Percentiles rank a stretch among this genome's conserved stretches.
phyloP scores from a whole-genome alignment of 1,140 invertebrate genomes.

The Prorops nasuta region DNA sequence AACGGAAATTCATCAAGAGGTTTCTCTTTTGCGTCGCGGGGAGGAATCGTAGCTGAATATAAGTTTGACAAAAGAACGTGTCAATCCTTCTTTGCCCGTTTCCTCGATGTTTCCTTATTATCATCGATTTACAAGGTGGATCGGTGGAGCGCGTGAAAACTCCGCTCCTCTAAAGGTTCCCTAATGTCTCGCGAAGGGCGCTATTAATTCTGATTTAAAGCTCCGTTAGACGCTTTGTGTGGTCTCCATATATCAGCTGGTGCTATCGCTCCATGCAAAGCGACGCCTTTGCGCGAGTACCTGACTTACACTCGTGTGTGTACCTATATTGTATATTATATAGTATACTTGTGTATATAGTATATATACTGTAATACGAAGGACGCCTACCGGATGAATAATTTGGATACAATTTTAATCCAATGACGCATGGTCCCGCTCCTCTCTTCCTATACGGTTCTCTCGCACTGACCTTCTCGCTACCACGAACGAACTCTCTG shows the following conservation, averaged over 20 bases:
- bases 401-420: constrained; percentile 43
- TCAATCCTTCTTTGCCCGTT: not conserved
- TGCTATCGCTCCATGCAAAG: constrained; percentile 34
- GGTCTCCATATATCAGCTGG: constrained; percentile 40
- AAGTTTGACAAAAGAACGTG: too few relatives aligned
- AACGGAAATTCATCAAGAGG: too few relatives aligned
- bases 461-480: constrained; percentile 1
- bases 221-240: constrained; percentile 42
- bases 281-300: constrained; percentile 32
- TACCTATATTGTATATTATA: too few relatives aligned
- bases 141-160: constrained; percentile 13
- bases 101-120: constrained; percentile 8
- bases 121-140: constrained; percentile 7
- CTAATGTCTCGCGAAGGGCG: constrained; percentile 26
- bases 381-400: constrained; percentile 34
- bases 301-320: constrained; percentile 20
- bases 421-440: constrained; percentile 36
- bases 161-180: constrained; percentile 10
- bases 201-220: constrained; percentile 43
- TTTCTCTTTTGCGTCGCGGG: too few relatives aligned
- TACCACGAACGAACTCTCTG: not conserved
- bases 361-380: too few relatives aligned
- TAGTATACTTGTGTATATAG: too few relatives aligned
- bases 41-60: too few relatives aligned
- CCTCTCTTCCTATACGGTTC: constrained; percentile 13